These are phyloP conservation scores for Colinus virginianus DNA, from an alignment of 2,113 vertebrate species.

Conservation along the genomic window DNA sequence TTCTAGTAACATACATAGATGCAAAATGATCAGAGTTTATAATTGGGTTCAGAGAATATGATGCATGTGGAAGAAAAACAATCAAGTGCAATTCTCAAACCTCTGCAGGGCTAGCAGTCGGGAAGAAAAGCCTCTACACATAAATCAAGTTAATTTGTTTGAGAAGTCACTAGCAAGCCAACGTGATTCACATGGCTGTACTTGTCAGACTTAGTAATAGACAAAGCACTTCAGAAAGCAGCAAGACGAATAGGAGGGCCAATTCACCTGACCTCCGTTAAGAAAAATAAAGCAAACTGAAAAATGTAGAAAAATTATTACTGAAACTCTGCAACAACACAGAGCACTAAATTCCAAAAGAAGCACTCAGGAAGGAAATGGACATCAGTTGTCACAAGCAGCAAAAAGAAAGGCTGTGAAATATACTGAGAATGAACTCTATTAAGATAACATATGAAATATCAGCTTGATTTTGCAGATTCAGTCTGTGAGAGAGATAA, in stretches of 20 bases:
- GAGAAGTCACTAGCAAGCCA: slow-evolving; percentile 18
- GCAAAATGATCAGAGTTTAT: background rate
- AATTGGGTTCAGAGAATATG: background rate
- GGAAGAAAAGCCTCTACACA: slow-evolving; percentile 27
- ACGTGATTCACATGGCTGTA: background rate
- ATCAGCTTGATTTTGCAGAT: background rate
- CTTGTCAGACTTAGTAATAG: slow-evolving; percentile 11
- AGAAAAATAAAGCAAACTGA: slow-evolving; percentile 34
- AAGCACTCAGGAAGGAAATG: background rate
- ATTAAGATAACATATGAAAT: background rate
- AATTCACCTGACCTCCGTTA: slow-evolving; percentile 27
- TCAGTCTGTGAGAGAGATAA: background rate
- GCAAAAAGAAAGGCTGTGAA: background rate
- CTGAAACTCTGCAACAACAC: background rate
- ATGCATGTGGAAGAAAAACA: background rate
- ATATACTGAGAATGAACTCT: background rate
- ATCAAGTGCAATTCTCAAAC: background rate
- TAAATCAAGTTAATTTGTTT: slow-evolving; percentile 51
- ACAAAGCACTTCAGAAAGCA: slow-evolving; percentile 25
- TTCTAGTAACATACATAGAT: background rate
- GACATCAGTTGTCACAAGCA: background rate
- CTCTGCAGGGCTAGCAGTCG: background rate
- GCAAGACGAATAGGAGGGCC: slow-evolving; percentile 31
- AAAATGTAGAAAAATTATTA: background rate
- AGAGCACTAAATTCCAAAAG: background rate